Conservation (phyloP, 2,888 invertebrate genomes). For the Caenorhabditis zanzibari region DNA sequence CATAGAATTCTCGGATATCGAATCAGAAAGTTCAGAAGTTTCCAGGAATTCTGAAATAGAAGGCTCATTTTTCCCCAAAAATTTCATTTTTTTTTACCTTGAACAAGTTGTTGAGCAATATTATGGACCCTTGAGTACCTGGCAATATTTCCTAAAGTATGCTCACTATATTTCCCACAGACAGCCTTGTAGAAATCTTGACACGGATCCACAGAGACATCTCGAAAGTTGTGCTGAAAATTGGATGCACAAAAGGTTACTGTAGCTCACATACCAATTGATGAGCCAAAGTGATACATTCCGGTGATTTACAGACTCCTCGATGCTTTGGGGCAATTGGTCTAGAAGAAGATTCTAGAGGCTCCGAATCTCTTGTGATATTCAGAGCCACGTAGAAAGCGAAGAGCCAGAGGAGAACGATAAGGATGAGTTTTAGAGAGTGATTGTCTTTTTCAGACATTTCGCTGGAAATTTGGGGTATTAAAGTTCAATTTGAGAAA, state of each 20-base stretch:
- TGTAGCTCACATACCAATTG: background rate
- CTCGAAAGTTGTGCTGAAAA: conserved; percentile 81
- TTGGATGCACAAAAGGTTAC: background rate
- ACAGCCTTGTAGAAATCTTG: background rate
- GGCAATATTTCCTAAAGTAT: too few species aligned
- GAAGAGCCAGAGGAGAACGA: background rate
- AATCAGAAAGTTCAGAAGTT: background rate
- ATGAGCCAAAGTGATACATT: conserved; percentile 17
- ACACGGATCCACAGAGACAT: conserved; percentile 80
- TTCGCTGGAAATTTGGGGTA: too few species aligned
- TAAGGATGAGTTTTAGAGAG: background rate
- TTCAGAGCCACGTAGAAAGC: background rate
- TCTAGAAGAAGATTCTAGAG: background rate
- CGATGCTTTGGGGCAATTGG: background rate
- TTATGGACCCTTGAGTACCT: too few species aligned
- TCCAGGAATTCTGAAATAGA: too few species aligned
- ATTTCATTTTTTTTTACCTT: too few species aligned
- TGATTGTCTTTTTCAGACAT: conserved; percentile 7
- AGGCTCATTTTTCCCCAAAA: too few species aligned
- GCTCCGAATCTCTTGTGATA: background rate
- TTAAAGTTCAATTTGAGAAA: too few species aligned
- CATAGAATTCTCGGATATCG: conserved; percentile 10
- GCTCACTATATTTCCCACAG: background rate
- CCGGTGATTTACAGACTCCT: background rate
- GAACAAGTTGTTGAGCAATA: background rate